Base-by-base conservation (phyloP, 2,888 invertebrate genomes). In the Rhaphigaster nebulosa region DNA sequence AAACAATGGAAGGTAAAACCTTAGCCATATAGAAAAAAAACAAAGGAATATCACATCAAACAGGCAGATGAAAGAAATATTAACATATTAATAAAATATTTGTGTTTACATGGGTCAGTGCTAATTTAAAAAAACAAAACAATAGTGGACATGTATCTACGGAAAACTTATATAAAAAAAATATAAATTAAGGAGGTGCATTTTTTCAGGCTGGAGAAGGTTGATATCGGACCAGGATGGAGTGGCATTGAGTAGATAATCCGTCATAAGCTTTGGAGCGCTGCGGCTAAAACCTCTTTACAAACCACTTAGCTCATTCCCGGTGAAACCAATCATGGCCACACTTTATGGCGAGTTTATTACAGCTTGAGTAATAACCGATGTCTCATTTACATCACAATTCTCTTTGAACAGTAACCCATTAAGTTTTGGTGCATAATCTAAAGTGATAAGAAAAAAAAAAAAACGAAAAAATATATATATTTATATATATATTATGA, bases 371-470 rank as follows among this genome's bases (percentile, higher is more conserved):
- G 70, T 38, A 76, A 76, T 38, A 76, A 23, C 70, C 34, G 34
- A 76, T 76, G 70, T 38, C 70, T 76, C 70, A 76, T 76, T 76
- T 76, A 76, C 70, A 38, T 38, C 70, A 76, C 70, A 76, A 76
- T 76, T 18, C 34, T 38, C 34, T 76, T 29, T 34, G 8, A 76
- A 76, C 38, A 38, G 1, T 38, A 23, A 8, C 2, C 20, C 38
- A 38, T 38, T 76, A 76, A 29, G 29, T 65, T 65, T 29, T 65
- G 15, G 18, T 8, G 20, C 23, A 6, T 10, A 20, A 38, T 12
- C 26, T 76, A 38, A 38, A 38, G 8, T 6, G 38, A 23, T 38
- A 38, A 6, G 23, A 38, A 76, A 76, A 3, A 38, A 5, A 4
- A 29, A 6, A 70, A 29, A 23, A 34, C 34, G 1, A 15, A 1